Conservation (phyloP, 1,140 invertebrate species). For the Matsumurasca onukii region DNA sequence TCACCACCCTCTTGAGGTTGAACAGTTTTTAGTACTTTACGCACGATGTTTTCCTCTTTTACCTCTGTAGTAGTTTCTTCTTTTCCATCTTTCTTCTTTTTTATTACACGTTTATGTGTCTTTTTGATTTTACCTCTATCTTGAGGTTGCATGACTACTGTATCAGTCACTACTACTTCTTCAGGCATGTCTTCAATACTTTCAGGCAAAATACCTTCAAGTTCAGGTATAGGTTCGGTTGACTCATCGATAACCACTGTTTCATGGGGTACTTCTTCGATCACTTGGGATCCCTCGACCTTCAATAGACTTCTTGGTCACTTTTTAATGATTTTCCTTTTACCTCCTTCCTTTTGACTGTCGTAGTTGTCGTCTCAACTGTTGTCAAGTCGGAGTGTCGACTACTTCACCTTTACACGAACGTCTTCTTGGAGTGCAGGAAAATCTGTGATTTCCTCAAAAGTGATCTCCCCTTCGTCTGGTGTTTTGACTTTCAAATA, state of each 20-base stretch:
- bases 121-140: slow-evolving; percentile 40
- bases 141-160: slow-evolving; percentile 40
- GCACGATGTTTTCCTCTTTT: slow-evolving; percentile 32
- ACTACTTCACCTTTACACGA: neutral
- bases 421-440: neutral
- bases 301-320: too few species aligned
- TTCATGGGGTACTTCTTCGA: too few species aligned
- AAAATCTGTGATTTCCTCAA: slow-evolving; percentile 37
- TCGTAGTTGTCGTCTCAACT: too few species aligned
- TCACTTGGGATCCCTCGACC: too few species aligned
- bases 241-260: slow-evolving; percentile 17
- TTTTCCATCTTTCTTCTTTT: slow-evolving; percentile 37
- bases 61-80: slow-evolving; percentile 31
- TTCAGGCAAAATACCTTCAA: slow-evolving; percentile 32
- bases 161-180: slow-evolving; percentile 49
- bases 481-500: neutral
- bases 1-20: slow-evolving; percentile 37
- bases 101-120: slow-evolving; percentile 28
- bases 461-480: slow-evolving; percentile 34
- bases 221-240: slow-evolving; percentile 31
- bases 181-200: slow-evolving; percentile 37
- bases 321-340: too few species aligned
- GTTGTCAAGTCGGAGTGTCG: too few species aligned
- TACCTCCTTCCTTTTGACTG: too few species aligned
- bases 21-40: slow-evolving; percentile 26